Evolutionary conservation across 30 jellyfish, hydroid and myxozoan genomes (phyloP), one percentile per base, ranked within the genome.

Genomic region (Chironex yamaguchii): DNA sequence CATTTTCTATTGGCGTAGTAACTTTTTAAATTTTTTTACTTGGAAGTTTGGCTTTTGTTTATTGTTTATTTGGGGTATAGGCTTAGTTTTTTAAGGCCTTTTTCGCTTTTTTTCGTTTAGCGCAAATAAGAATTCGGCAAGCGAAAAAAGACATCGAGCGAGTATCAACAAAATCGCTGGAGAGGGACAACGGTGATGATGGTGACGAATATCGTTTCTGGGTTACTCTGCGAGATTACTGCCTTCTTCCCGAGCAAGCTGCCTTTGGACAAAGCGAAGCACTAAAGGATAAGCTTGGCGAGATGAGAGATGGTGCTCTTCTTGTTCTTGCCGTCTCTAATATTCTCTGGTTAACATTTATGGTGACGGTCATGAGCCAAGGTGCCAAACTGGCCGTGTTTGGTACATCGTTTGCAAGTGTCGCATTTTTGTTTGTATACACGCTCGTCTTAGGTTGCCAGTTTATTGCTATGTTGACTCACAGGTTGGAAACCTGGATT

Each of bases 221-320:
- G 99, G 81, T 62, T 14, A 79, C 63, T 17, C 81, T 94, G 62
- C 73, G 96, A 24, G 76, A 84, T 13, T 36, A 76, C 49, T 94
- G 99, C 53, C 81, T 94, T 27, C 73, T 89, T 31, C 99, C 99
- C 0, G 99, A 89, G 75, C 97, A 94, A 71, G 99, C 99, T 4
- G 99, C 99, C 0, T 94, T 94, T 66, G 81, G 85, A 13, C 91
- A 82, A 65, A 89, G 97, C 68, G 85, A 78, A 32, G 98, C 88
- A 52, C 63, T 93, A 53, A 95, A 89, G 25, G 97, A 87, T 49
- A 93, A 93, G 88, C 86, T 93, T 0, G 82, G 92, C 23, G 98
- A 93, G 54, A 76, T 93, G 74, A 83, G 98, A 17, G 97, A 93
- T 72, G 77, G 93, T 35, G 64, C 96, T 22, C 85, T 93, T 29